These are phyloP conservation scores for Formica aserva DNA, from an alignment of 2,888 invertebrate species.

Conservation along the genomic window DNA sequence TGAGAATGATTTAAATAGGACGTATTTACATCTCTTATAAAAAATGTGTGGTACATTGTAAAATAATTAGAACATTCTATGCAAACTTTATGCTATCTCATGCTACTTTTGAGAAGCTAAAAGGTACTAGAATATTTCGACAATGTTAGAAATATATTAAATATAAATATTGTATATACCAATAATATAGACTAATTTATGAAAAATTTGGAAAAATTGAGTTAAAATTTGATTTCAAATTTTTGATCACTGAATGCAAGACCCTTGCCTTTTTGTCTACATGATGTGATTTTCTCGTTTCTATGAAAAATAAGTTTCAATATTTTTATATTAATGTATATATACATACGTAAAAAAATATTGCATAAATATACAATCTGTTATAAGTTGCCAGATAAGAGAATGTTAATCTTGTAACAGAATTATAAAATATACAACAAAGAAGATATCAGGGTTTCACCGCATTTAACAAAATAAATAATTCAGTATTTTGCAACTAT, in stretches of 20 bases:
- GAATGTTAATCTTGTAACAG: not conserved
- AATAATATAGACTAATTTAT: not conserved
- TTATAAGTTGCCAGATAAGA: not conserved
- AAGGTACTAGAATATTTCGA: not conserved
- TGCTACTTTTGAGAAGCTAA: not conserved
- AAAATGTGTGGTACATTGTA: not conserved
- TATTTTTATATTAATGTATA: not conserved
- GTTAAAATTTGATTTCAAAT: not conserved
- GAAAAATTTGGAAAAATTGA: not conserved
- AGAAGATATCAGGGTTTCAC: not conserved
- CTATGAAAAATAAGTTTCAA: not conserved
- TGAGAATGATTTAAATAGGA: no score
- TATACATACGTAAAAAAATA: not conserved
- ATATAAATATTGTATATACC: not conserved
- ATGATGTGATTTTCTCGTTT: not conserved
- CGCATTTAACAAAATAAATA: conserved; percentile 41
- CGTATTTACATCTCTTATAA: not conserved
- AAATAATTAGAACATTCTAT: not conserved
- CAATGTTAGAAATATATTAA: not conserved
- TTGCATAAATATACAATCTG: conserved; percentile 1
- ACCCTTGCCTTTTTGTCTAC: not conserved
- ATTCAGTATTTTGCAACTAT: conserved; percentile 29
- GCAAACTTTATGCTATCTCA: not conserved
- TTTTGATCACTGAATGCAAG: not conserved
- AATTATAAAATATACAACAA: conserved; percentile 27